Evolutionary conservation across 2,888 invertebrate genomes (phyloP), one percentile per base, ranked within the genome.

Genomic region (Ypsolopha scabrella): DNA sequence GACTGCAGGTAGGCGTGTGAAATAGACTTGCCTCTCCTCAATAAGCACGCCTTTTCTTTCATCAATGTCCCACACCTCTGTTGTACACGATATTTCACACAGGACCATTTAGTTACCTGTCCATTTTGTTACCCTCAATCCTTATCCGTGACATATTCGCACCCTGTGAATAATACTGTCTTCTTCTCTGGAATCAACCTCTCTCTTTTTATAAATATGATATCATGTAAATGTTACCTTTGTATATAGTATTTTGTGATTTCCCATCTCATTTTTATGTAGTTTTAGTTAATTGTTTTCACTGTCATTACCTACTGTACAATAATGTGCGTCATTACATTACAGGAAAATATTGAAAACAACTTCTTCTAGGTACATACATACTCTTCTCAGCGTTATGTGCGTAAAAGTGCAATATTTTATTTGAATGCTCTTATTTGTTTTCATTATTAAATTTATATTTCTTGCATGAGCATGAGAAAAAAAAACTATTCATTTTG

Each of bases 1-100:
- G 90, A 97, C 97, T 70, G 97, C 97, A 95, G 97, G 97, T 97
- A 95, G 91, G 83, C 81, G 83, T 83, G 85, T 80, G 72, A 72
- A 69, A 66, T 68, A 72, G 60, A 73, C 67, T 60, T 67, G 44
- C 67, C 65, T 62, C 8, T 43, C n/a, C 36, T 13, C 37, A 35
- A 33, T 66, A 70, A 80, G 83, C 85, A 85, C 85, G 81, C 85
- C 85, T 76, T 67, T 64, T 54, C 51, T 45, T 13, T 34, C 51
- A 39, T 33, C 10, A 11, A n/a, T 50, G n/a, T 50, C 50, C 50
- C 41, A n/a, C 50, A 50, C 51, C 50, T 50, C 34, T 50, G 50
- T 41, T 35, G 33, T 24, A 24, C 45, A 45, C 45, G 34, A 38
- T 41, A 11, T 37, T 41, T 24, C 36, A 46, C n/a, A 41, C 41